phyloP scores from a whole-genome alignment of 2,888 invertebrate genomes.

The Acanthosepion lycidas region DNA sequence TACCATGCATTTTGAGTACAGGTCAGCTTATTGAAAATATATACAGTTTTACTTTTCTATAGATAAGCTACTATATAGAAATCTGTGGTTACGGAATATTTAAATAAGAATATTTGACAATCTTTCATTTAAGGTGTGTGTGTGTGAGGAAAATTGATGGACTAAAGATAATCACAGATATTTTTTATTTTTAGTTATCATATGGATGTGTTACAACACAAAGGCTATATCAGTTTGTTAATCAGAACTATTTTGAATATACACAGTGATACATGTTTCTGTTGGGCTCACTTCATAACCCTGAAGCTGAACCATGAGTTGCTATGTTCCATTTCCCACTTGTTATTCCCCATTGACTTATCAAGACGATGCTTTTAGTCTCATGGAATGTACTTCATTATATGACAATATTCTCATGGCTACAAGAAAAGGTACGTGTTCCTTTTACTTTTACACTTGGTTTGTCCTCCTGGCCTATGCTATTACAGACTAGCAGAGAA shows the following conservation, averaged over 20 bases:
- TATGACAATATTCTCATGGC: not conserved
- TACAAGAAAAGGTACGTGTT: not conserved
- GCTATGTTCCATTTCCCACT: not conserved
- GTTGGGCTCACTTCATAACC: not conserved
- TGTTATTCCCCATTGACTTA: not conserved
- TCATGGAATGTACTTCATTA: not conserved
- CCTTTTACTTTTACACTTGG: not conserved
- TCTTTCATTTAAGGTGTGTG: not conserved
- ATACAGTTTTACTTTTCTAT: not conserved
- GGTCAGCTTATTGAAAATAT: no score
- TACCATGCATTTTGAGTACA: no score
- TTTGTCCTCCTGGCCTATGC: not conserved
- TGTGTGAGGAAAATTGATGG: not conserved
- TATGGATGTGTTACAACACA: not conserved
- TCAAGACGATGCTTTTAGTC: not conserved
- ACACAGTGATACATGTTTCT: not conserved
- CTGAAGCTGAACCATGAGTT: not conserved
- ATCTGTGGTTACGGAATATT: not conserved
- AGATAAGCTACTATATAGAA: fast-evolving
- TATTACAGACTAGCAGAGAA: not conserved
- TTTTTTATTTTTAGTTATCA: not conserved
- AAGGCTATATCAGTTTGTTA: not conserved
- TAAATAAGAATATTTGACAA: not conserved
- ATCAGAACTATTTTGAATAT: not conserved
- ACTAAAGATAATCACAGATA: not conserved